Base-by-base conservation (phyloP, 1,140 invertebrate genomes). In the Pinna nobilis region DNA sequence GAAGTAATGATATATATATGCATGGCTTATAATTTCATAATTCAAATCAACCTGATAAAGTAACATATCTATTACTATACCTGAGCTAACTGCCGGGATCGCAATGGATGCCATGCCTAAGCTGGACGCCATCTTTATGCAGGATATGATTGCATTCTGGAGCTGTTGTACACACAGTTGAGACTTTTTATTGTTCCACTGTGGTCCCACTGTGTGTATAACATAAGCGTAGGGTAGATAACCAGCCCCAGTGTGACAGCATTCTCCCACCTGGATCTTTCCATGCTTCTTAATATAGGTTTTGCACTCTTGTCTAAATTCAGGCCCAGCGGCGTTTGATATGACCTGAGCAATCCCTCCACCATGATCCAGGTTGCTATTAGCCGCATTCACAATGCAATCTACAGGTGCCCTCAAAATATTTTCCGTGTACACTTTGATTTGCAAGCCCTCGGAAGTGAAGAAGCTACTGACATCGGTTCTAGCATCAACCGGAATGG, bases 341-440 rank as follows among this genome's bases (percentile, higher is more conserved):
- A 98, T 97, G 11, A 94, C 94, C 69, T 94, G 94, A 89, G 97
- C 95, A 33, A 97, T 74, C 89, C 96, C 95, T 47, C 94, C 94
- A 28, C 95, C 95, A 59, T 94, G 95, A 33, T 91, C 84, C 23
- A 97, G 89, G 23, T 86, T 84, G 9, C 90, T 91, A 88, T 97
- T 97, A 2, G 96, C 95, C 61, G 96, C 96, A 92, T 97, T 98
- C 0, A 97, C 95, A 84, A 98, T 96, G 1, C 92, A 94, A 91
- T 96, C 95, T 50, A 96, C 91, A 91, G 94, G 93, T 7, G 97
- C 88, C 49, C 90, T 91, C 1, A 95, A 96, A 20, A 97, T 96
- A 86, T 96, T 94, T n/a, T 94, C 95, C 63, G 70, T 61, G 37
- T 78, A 80, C 30, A 83, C 70, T 41, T 61, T 47, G 11, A 86